These are phyloP conservation scores for Hydraecia micacea DNA, from an alignment of 2,888 invertebrate species.

Conservation along the genomic window DNA sequence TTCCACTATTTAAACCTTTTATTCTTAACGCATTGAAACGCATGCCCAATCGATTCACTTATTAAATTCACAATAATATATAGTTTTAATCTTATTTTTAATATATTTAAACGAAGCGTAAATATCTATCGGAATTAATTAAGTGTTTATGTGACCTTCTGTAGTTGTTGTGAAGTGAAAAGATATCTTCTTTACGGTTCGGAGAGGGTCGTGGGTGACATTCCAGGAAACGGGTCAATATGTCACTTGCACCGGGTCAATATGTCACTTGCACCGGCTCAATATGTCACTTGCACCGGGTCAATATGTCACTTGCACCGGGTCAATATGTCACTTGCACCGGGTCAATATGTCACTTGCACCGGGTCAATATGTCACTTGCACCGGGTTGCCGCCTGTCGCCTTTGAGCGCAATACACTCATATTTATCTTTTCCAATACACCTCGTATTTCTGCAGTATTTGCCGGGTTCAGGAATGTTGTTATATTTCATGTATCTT, in stretches of 20 bases:
- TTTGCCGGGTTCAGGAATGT: not conserved
- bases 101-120: slow-evolving; percentile 75
- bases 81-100: slow-evolving; percentile 72
- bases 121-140: slow-evolving; percentile 62
- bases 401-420: slow-evolving; percentile 28
- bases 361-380: slow-evolving; percentile 41
- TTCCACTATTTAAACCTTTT: slow-evolving; percentile 76
- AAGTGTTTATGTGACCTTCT: slow-evolving; percentile 34
- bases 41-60: slow-evolving; percentile 80
- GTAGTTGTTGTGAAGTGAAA: slow-evolving; percentile 2
- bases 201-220: slow-evolving; percentile 16
- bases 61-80: slow-evolving; percentile 76
- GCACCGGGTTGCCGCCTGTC: slow-evolving; percentile 35
- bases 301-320: slow-evolving; percentile 42
- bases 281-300: slow-evolving; percentile 39
- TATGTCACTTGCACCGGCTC: slow-evolving; percentile 37
- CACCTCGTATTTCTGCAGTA: slow-evolving; percentile 1
- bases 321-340: slow-evolving; percentile 44
- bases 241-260: slow-evolving; percentile 37
- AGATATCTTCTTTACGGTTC: not conserved
- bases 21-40: slow-evolving; percentile 77
- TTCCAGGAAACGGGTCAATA: slow-evolving; percentile 42
- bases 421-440: slow-evolving; percentile 34
- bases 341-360: slow-evolving; percentile 41
- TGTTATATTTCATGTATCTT: not conserved